Evolutionary conservation across 2,113 vertebrate species (phyloP).

Genomic region (Echinops telfairi): DNA sequence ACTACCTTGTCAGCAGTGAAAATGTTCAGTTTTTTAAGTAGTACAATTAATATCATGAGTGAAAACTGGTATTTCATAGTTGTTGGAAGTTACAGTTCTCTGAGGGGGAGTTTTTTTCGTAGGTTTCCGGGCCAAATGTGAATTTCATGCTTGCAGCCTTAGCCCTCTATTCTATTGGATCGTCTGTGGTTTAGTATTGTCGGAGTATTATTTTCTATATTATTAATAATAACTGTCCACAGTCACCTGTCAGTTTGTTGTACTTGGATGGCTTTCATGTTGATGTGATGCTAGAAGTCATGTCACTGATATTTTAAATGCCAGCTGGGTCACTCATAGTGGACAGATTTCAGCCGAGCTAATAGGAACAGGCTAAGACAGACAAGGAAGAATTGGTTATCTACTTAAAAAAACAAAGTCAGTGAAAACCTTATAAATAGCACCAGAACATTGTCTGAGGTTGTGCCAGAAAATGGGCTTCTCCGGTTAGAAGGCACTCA

Average conservation of each 20-base stretch:
- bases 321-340: too few species aligned
- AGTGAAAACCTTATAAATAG: background rate
- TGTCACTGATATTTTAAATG: too few species aligned
- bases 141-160: conserved; percentile 1
- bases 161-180: conserved; percentile 5
- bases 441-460: too few species aligned
- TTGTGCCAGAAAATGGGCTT: too few species aligned
- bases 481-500: too few species aligned
- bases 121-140: conserved; percentile 16
- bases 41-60: background rate
- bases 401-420: background rate
- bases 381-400: background rate
- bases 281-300: background rate
- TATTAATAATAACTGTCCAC: background rate
- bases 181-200: background rate
- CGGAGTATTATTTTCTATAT: background rate
- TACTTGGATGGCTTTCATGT: background rate
- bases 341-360: background rate
- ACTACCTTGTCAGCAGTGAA: conserved; percentile 5
- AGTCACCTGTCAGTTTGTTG: too few species aligned
- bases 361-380: background rate
- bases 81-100: conserved; percentile 30
- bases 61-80: background rate
- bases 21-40: background rate
- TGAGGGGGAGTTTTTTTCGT: conserved; percentile 35